Evolutionary conservation across 2,113 vertebrate genomes (phyloP).

Genomic region (Gopherus flavomarginatus): DNA sequence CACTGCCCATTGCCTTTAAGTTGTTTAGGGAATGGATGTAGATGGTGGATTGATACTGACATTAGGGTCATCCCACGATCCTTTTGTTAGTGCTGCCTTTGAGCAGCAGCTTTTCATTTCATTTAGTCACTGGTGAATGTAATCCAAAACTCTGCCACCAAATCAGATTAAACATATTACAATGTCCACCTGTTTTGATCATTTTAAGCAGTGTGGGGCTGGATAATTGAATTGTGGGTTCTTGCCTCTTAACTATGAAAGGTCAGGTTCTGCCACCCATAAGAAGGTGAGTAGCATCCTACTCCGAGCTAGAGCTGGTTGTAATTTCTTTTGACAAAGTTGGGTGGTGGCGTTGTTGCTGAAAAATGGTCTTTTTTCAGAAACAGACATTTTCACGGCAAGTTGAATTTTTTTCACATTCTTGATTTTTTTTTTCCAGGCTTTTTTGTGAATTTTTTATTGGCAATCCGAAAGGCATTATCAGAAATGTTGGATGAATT

Average conservation of each 20-base stretch:
- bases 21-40: background rate
- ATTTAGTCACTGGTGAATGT: conserved; percentile 36
- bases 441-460: background rate
- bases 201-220: conserved; percentile 8
- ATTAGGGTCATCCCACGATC: fast-evolving
- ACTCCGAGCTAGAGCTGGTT: fast-evolving
- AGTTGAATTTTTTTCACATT: background rate
- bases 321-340: fast-evolving
- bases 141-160: conserved; percentile 48
- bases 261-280: fast-evolving
- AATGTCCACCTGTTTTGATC: conserved; percentile 45
- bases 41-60: background rate
- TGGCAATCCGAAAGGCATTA: background rate
- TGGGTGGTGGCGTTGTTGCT: background rate
- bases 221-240: conserved; percentile 57
- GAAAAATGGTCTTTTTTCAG: background rate
- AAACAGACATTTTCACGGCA: fast-evolving
- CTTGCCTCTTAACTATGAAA: conserved; percentile 44
- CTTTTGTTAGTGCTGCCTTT: background rate
- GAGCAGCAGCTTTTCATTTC: background rate
- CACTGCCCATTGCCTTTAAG: background rate
- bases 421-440: background rate
- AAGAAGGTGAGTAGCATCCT: background rate
- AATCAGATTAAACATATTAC: conserved; percentile 41
- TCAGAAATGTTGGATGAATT: background rate